phyloP scores from a whole-genome alignment of 1,140 invertebrate species.

The Solenopsis fugax region DNA sequence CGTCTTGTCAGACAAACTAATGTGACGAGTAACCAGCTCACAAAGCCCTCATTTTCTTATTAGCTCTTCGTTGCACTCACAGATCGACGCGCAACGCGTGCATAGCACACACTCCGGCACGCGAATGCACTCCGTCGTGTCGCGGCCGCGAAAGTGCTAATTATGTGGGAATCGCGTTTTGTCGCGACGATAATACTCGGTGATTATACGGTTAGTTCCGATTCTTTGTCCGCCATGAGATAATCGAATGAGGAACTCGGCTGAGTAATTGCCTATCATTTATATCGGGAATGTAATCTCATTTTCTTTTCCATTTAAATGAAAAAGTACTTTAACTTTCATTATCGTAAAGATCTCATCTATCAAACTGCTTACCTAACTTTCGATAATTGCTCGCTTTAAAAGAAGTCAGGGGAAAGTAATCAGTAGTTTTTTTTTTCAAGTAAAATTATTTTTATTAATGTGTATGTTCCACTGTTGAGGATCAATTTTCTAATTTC shows the following conservation, averaged over 20 bases:
- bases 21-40: neutral
- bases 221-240: constrained; percentile 13
- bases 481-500: neutral
- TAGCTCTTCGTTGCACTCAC: neutral
- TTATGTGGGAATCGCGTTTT: constrained; percentile 26
- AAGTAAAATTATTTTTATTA: neutral
- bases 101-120: neutral
- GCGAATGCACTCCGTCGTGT: neutral
- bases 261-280: constrained; percentile 23
- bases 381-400: neutral
- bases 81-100: neutral
- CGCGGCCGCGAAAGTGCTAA: constrained; percentile 28
- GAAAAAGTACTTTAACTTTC: neutral
- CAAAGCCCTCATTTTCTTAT: constrained; percentile 8
- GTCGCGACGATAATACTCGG: constrained; percentile 27
- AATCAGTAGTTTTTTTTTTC: neutral
- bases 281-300: neutral
- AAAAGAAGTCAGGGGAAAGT: neutral
- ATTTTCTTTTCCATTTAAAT: constrained; percentile 23
- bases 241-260: constrained; percentile 37
- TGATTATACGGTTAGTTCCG: constrained; percentile 35
- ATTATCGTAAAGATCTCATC: constrained; percentile 8
- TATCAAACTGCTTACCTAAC: neutral
- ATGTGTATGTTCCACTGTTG: neutral
- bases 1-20: neutral